Base-by-base conservation (phyloP, 2,888 invertebrate genomes). In the Stenodera caucasica region DNA sequence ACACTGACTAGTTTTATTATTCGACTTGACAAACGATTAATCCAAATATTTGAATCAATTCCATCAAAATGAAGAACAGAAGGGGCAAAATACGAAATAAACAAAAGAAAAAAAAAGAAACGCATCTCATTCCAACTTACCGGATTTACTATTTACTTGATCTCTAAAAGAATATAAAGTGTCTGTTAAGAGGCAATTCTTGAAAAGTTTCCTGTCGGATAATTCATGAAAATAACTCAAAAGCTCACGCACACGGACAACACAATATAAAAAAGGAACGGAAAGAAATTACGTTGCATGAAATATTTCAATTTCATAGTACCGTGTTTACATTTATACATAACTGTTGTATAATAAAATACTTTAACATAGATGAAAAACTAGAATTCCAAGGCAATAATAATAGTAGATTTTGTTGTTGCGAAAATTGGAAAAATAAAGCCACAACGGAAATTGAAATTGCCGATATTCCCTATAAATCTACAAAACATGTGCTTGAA, bases 231-330 rank as follows among this genome's bases (percentile, higher is more conserved):
- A 60, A 60, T 56, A 57, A 57, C 21, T 15, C 51, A 26, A 23
- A 45, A 35, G 21, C 59, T 55, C 60, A 60, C 56, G 58, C 58
- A 58, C 54, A 57, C 60, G 21, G 45, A 45, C 21, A 45, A 12
- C 7, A 45, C 6, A 45, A 18, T 0, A 21, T 45, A 21, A 18
- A 45, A 60, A 53, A 49, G 35, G 51, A 49, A 35, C 49, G 29
- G 45, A 56, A 60, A 60, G 18, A 49, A 58, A 58, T 58, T 53
- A 53, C 50, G 26, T 49, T 30, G 18, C 45, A 45, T 60, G 37
- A 53, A 57, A 60, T 60, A 60, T 60, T 60, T 60, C 57, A 60
- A 60, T 60, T 56, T 60, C 53, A 60, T 60, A 33, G 53, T 53
- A 57, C 49, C 57, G 57, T 45, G 45, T 45, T 1, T 45, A 45